phyloP scores from a whole-genome alignment of 2,888 invertebrate species.

The Chrysomela aeneicollis region DNA sequence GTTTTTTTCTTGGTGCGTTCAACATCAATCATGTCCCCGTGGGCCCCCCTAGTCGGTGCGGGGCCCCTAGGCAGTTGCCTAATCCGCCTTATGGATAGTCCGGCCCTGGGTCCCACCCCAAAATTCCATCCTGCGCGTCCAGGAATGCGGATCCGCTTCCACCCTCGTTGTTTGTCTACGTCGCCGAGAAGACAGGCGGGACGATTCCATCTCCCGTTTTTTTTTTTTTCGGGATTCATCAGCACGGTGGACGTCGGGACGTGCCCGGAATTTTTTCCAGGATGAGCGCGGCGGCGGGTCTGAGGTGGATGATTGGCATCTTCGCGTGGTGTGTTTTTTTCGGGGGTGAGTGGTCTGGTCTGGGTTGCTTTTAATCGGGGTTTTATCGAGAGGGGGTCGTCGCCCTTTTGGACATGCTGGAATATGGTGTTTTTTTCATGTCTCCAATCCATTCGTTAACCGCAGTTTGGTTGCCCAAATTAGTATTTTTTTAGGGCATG shows the following conservation, averaged over 20 bases:
- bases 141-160: constrained; percentile 30
- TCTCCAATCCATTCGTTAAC: too few relatives aligned
- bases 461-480: too few relatives aligned
- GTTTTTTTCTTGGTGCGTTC: too few relatives aligned
- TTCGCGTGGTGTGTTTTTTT: constrained; percentile 28
- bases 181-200: constrained; percentile 4
- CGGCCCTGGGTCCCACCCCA: too few relatives aligned
- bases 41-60: too few relatives aligned
- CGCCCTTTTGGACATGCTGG: too few relatives aligned
- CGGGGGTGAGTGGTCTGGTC: constrained; percentile 28
- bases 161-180: constrained; percentile 19
- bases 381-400: background rate
- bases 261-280: constrained; percentile 19
- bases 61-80: too few relatives aligned
- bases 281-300: constrained; percentile 28
- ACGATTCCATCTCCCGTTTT: constrained; percentile 19
- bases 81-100: too few relatives aligned
- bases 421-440: too few relatives aligned
- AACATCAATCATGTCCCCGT: too few relatives aligned
- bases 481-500: too few relatives aligned
- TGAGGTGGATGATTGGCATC: constrained; percentile 22
- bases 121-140: constrained; percentile 20
- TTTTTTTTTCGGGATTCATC: too few relatives aligned
- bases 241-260: constrained; percentile 11
- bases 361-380: background rate